Conservation (phyloP, 1,140 invertebrate species). For the Atta cephalotes region DNA sequence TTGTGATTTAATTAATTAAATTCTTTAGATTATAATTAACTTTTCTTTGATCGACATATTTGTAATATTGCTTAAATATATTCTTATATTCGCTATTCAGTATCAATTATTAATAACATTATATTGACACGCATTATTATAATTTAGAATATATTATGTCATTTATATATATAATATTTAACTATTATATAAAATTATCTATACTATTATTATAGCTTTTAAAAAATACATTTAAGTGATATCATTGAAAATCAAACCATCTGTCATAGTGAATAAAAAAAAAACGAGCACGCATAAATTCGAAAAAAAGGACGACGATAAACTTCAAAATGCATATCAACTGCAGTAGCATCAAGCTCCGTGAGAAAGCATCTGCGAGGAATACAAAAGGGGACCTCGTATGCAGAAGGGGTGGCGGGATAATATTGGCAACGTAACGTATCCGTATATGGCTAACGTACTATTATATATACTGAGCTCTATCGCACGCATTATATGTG, state of each 20-base stretch:
- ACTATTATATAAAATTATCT: neutral
- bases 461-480: constrained; percentile 24
- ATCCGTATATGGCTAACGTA: constrained; percentile 1
- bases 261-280: neutral
- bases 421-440: constrained; percentile 36
- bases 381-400: constrained; percentile 30
- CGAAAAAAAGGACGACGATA: neutral
- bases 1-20: constrained; percentile 18
- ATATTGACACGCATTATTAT: too few relatives aligned
- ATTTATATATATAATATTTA: neutral
- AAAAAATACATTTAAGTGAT: neutral
- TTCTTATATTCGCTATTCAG: neutral
- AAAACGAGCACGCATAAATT: constrained; percentile 14
- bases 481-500: constrained; percentile 22
- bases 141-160: too few relatives aligned
- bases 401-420: constrained; percentile 8
- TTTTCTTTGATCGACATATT: neutral
- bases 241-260: neutral
- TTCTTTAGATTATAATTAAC: constrained; percentile 19
- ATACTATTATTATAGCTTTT: neutral
- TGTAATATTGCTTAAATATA: neutral
- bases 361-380: constrained; percentile 36
- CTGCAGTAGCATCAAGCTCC: constrained; percentile 25
- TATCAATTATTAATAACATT: too few relatives aligned
- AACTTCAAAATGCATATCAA: constrained; percentile 28